Percentiles rank a stretch among this genome's conserved stretches.
Evolutionary conservation across 2,797 vertebrate species (phyloP).

Genomic region (Atherinosoma microstoma): DNA sequence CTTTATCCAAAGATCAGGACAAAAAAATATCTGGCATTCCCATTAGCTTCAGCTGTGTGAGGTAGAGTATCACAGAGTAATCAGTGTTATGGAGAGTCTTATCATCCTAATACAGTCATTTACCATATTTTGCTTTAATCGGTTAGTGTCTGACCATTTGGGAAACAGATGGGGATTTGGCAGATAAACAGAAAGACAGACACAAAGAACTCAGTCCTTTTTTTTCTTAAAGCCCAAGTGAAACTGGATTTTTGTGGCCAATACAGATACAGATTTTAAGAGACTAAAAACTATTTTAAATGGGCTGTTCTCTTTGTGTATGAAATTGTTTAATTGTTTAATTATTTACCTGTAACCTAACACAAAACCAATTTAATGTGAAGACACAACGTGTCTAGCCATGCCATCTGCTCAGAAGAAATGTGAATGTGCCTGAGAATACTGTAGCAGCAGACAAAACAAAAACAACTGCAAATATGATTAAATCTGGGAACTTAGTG

Average conservation of each 20-base stretch:
- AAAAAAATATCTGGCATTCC: not conserved
- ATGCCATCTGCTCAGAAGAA: not conserved
- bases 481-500: not conserved
- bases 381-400: not conserved
- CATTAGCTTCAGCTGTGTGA: not conserved
- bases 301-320: not conserved
- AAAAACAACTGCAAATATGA: not conserved
- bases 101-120: not conserved
- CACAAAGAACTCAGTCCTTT: not conserved
- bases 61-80: not conserved
- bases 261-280: not conserved
- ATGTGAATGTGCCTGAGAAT: not conserved
- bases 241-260: not conserved
- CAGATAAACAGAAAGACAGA: not conserved
- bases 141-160: not conserved
- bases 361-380: not conserved
- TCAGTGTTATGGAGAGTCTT: conserved; percentile 1
- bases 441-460: too few relatives aligned
- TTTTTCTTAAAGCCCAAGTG: not conserved
- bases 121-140: conserved; percentile 1
- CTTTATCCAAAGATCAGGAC: not conserved
- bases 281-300: not conserved
- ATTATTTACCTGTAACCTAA: not conserved
- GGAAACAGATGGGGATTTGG: not conserved
- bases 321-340: not conserved